A percentile compares a stretch with the other conserved stretches of the same genome.
Evolutionary conservation across 2,113 vertebrate species (phyloP).

Genomic region (Poeciliopsis turrubarensis): DNA sequence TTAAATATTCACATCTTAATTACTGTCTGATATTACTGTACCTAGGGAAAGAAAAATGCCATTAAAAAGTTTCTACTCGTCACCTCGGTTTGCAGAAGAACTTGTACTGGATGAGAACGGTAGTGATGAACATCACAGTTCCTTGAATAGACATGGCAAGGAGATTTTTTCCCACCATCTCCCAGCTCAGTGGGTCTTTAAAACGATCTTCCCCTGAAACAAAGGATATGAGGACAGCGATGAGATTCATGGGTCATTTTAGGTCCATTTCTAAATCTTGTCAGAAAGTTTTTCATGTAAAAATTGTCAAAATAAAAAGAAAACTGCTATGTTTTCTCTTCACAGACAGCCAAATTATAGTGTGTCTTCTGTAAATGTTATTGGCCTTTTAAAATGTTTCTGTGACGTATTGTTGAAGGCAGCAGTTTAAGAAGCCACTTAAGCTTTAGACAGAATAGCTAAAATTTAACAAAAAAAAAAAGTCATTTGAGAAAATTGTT

Average conservation of each 20-base stretch:
- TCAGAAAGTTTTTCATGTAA: slow-evolving; percentile 24
- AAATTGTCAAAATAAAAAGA: slow-evolving; percentile 24
- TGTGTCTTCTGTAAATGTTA: slow-evolving; percentile 14
- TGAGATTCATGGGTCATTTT: slow-evolving; percentile 5
- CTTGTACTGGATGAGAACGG: slow-evolving; percentile 94
- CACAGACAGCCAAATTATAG: slow-evolving; percentile 33
- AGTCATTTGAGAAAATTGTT: slow-evolving; percentile 35
- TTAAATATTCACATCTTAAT: too few species aligned
- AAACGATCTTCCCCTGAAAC: slow-evolving; percentile 92
- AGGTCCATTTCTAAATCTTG: slow-evolving; percentile 7
- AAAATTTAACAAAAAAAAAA: background rate
- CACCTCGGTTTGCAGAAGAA: slow-evolving; percentile 95
- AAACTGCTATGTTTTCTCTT: slow-evolving; percentile 32
- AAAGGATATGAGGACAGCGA: background rate
- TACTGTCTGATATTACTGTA: too few species aligned
- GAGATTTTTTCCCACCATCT: slow-evolving; percentile 93
- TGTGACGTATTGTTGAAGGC: slow-evolving; percentile 35
- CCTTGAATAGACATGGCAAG: slow-evolving; percentile 95
- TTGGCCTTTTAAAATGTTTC: slow-evolving; percentile 42
- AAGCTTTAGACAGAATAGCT: slow-evolving; percentile 16
- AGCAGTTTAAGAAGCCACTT: slow-evolving; percentile 57
- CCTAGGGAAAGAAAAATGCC: too few species aligned
- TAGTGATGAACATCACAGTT: slow-evolving; percentile 87
- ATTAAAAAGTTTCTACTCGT: background rate
- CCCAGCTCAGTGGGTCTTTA: slow-evolving; percentile 91